Evolutionary conservation across 1,140 invertebrate genomes (phyloP).

Genomic region (Orchesella cincta): DNA sequence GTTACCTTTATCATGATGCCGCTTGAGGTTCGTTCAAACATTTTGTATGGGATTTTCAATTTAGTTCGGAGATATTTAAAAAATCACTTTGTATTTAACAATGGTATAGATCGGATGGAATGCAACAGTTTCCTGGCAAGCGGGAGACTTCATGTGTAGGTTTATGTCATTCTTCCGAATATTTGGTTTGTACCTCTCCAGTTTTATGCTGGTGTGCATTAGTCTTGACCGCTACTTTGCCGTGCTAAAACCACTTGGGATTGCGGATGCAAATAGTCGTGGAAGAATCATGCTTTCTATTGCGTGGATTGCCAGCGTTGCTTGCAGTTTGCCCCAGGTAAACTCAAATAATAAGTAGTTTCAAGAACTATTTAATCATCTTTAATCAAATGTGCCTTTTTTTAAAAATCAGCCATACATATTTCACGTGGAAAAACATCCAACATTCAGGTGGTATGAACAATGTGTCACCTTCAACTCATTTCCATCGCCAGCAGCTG

Average conservation of each 20-base stretch:
- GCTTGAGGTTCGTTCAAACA: too few relatives aligned
- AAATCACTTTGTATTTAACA: too few relatives aligned
- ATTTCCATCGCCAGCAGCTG: neutral
- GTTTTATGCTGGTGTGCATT: slow-evolving; percentile 54
- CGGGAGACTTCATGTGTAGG: slow-evolving; percentile 54
- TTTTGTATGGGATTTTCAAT: too few relatives aligned
- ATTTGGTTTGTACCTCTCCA: slow-evolving; percentile 56
- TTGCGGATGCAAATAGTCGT: slow-evolving; percentile 65
- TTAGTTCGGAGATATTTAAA: too few relatives aligned
- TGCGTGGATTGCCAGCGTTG: neutral
- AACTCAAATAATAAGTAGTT: too few relatives aligned
- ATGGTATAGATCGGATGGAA: slow-evolving; percentile 88
- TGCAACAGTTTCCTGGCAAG: slow-evolving; percentile 76
- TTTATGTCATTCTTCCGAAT: slow-evolving; percentile 55
- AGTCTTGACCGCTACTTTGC: slow-evolving; percentile 63
- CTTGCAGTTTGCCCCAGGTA: neutral
- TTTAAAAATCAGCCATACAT: neutral
- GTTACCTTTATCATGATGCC: too few relatives aligned
- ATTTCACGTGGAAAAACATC: neutral
- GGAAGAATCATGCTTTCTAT: slow-evolving; percentile 27
- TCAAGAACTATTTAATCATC: too few relatives aligned
- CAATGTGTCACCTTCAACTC: neutral
- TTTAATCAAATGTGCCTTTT: neutral
- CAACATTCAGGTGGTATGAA: neutral
- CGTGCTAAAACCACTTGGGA: slow-evolving; percentile 74